Base-by-base conservation (phyloP, 1,140 invertebrate species). In the Melitaea cinxia region DNA sequence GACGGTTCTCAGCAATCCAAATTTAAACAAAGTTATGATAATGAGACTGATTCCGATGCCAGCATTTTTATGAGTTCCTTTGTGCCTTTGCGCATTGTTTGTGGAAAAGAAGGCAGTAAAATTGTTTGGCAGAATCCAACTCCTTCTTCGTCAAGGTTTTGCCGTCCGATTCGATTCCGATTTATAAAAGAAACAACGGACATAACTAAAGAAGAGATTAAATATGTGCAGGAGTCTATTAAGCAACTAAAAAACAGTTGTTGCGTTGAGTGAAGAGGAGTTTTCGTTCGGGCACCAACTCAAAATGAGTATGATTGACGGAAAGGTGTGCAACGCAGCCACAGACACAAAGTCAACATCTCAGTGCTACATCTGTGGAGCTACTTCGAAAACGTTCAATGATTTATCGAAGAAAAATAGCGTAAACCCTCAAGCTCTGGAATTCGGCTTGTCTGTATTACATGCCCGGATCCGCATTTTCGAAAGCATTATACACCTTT, bases 291-390 rank as follows among this genome's bases (percentile, higher is more conserved):
- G 64, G 50, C 77, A 33, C 49, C 50, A 9, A 28, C 26, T 50
- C n/a, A 68, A 49, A 42, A 55, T 59, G 59, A 82, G 81, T 24
- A 89, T 85, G 82, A 71, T 87, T 7, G 83, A 85, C 53, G 80
- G 63, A 28, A 89, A 87, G 59, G 73, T 85, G 28, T 50, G 45
- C 9, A 60, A 60, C 30, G 26, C 45, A 30, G 45, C 45, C 10
- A 60, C 26, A 7, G 26, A 28, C 7, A 28, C 57, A 9, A 10
- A 19, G 1, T 49, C 45, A 19, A 28, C 30, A 2, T n/a, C 10
- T 24, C 28, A 49, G 19, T 87, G 83, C 52, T 87, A 85, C 55
- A 81, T 88, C n/a, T 89, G 83, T 73, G 78, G 75, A 10, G 28
- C 53, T 14, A 82, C 77, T 6, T 73, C 82, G 12, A 86, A 83